Base-by-base conservation (phyloP, 2,797 vertebrate genomes). In the Spinus olivaceus region DNA sequence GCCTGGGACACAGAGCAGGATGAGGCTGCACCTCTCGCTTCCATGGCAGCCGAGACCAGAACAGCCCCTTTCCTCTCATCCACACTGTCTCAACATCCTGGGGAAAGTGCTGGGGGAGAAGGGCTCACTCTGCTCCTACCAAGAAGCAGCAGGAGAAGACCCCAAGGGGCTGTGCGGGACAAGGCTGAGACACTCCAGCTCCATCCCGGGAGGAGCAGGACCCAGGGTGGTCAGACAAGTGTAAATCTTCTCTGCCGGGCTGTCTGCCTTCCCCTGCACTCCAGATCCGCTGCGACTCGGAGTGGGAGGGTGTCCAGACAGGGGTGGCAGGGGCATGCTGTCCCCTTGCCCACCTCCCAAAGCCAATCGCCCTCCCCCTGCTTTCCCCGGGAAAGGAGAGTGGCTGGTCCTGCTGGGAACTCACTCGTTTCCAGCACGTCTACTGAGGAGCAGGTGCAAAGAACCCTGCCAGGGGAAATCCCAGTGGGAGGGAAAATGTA, bases 181-280 rank as follows among this genome's bases (percentile, higher is more conserved):
- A 44, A 61, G 33, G 57, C 44, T 57, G 74, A 73, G 33, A 37
- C 27, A 4, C 21, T 30, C 21, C 66, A 37, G 77, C 23, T 39
- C 61, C 32, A 11, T n/a, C 12, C 25, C 1, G 1, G 21, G 23
- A 33, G 35, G 0, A 76, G 39, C 25, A n/a, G 64, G 51, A 20
- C 39, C 59, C 57, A 6, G 81, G 57, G 50, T 25, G 47, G 20
- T 30, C 76, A 79, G 50, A 73, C 6, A 18, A 28, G 44, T 1
- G 32, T n/a, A n/a, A 59, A 54, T 35, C 32, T 32, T 23, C 46
- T 39, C 30, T 18, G 8, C 25, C 0, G 1, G 1, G 0, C 41
- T 3, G 33, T 12, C 32, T 77, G n/a, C 39, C 27, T 37, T 22
- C 25, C 8, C 21, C 33, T 35, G n/a, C 50, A 4, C 9, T 35